Base-by-base conservation (phyloP, 1,140 invertebrate genomes). In the Drosophila arizonae region DNA sequence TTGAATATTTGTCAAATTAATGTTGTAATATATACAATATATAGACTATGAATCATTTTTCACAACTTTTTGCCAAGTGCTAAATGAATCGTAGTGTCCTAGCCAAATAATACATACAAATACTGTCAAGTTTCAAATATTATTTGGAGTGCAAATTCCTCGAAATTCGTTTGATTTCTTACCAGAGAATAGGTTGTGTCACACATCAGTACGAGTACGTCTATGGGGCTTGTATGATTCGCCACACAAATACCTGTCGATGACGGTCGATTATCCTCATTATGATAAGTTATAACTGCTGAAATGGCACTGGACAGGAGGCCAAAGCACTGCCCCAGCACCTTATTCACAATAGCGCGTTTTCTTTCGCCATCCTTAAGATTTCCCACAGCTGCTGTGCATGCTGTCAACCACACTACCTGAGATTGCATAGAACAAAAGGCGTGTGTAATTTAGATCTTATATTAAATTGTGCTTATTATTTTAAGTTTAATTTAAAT, bases 221-320 rank as follows among this genome's bases (percentile, higher is more conserved):
- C 99, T 75, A 99, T 98, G 1, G 99, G 99, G 65, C 98, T 99
- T 0, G 99, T 99, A 92, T 99, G 99, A 94, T 99, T 99, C 54
- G 99, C 99, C 17, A 99, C 99, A 93, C 98, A 99, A 84, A 99
- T 99, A 36, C 98, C 98, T 63, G 36, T 39, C 36, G 93, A 93
- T 30, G 92, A 93, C 28, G 97, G 97, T 73, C 94, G 94, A 92
- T 98, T 97, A 88, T 96, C 94, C 50, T 93, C 92, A 91, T 97
- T 96, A 92, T 98, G 97, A 93, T 98, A 98, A 21, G 94, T 97
- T 68, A 98, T 96, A 74, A 98, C 97, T 43, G 96, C 95, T 6
- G 97, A 97, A 56, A 98, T 94, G 33, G 96, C 96, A 54, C 96
- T 95, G 48, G 96, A 96, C 54, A 98, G 93, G 75, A 98, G 94